Percentiles rank a stretch among this genome's conserved stretches.
phyloP scores from a whole-genome alignment of 2,888 invertebrate genomes.

The Altica lythri region DNA sequence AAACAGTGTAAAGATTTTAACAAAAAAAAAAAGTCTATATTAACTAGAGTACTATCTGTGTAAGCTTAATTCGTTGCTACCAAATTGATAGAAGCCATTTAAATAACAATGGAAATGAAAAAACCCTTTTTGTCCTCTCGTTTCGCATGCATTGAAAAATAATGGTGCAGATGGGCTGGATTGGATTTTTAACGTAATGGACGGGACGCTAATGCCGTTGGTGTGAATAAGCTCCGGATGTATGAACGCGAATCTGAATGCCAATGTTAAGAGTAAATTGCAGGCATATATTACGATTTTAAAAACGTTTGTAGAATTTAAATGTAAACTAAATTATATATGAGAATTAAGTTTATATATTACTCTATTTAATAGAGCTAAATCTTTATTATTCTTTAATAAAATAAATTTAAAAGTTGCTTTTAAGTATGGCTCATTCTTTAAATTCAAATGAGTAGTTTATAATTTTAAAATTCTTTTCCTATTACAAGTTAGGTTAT shows the following conservation, averaged over 20 bases:
- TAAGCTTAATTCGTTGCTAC: slow-evolving; percentile 9
- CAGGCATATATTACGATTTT: slow-evolving; percentile 2
- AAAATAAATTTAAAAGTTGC: too few species aligned
- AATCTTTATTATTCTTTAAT: too few species aligned
- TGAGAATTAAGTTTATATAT: too few species aligned
- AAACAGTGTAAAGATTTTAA: too few species aligned
- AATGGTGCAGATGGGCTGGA: slow-evolving; percentile 9
- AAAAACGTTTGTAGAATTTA: slow-evolving; percentile 10
- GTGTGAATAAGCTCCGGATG: slow-evolving; percentile 2
- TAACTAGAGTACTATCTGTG: too few species aligned
- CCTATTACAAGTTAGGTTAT: too few species aligned
- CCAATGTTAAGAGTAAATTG: slow-evolving; percentile 5
- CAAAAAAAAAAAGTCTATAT: too few species aligned
- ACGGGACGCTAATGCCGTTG: background rate
- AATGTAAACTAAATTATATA: too few species aligned
- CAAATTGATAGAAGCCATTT: slow-evolving; percentile 16
- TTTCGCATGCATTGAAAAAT: slow-evolving; percentile 12
- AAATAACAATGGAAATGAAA: slow-evolving; percentile 17
- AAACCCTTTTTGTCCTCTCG: slow-evolving; percentile 7
- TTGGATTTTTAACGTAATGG: slow-evolving; percentile 15
- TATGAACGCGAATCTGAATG: background rate
- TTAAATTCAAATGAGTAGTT: too few species aligned
- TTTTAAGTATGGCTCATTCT: too few species aligned
- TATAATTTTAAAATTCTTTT: too few species aligned
- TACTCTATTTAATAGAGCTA: too few species aligned